phyloP scores from a whole-genome alignment of 2,113 vertebrate genomes.

The Phalacrocorax carbo region DNA sequence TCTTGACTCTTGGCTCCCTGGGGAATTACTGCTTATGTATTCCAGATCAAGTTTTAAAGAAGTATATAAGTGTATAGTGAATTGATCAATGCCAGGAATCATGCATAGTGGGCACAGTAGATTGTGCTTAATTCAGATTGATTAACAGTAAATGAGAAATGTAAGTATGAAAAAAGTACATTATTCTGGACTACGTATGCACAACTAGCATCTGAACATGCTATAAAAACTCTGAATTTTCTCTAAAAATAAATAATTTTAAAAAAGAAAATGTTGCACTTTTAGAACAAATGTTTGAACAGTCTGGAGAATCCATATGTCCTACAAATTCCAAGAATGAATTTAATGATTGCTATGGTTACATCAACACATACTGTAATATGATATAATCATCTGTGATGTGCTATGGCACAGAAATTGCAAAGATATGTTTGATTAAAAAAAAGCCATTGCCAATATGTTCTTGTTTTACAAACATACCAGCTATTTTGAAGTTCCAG shows the following conservation, averaged over 20 bases:
- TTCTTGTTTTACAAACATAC: slow-evolving; percentile 43
- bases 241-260: neutral
- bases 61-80: neutral
- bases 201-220: neutral
- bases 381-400: slow-evolving; percentile 47
- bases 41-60: slow-evolving; percentile 13
- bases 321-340: slow-evolving; percentile 17
- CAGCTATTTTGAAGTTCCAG: slow-evolving; percentile 23
- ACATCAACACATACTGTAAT: slow-evolving; percentile 33
- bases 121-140: neutral
- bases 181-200: neutral
- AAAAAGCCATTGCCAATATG: slow-evolving; percentile 26
- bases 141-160: slow-evolving; percentile 27
- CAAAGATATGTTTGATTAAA: slow-evolving; percentile 39
- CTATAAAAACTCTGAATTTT: neutral
- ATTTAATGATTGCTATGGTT: slow-evolving; percentile 38
- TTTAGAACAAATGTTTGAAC: neutral
- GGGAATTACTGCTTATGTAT: neutral
- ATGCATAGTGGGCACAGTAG: neutral
- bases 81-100: neutral
- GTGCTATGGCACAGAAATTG: slow-evolving; percentile 23
- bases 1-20: neutral
- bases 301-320: neutral
- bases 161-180: neutral
- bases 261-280: neutral